A percentile compares a stretch with the other conserved stretches of the same genome.
Conservation (phyloP, 30 jellyfish, hydroid and myxozoan genomes). For the Phacellophora camtschatica region DNA sequence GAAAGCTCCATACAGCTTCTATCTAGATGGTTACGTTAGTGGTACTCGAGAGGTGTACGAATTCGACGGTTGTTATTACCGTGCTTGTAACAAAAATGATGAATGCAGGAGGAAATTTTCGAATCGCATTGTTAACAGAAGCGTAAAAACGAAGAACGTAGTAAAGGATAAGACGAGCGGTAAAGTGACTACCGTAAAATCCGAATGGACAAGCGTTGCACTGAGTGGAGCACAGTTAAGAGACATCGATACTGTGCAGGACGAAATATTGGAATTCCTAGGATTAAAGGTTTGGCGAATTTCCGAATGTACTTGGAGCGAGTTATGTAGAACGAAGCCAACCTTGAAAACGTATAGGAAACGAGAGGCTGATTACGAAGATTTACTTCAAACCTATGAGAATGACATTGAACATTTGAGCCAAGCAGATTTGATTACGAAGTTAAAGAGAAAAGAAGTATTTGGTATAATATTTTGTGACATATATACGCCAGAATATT, state of each 20-base stretch:
- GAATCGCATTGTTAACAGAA: too few relatives aligned
- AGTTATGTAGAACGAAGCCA: too few relatives aligned
- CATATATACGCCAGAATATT: neutral
- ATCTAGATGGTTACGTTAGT: neutral
- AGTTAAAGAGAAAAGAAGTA: neutral
- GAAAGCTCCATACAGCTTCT: neutral
- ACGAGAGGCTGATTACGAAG: neutral
- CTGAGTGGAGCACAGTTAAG: too few relatives aligned
- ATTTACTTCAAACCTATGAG: neutral
- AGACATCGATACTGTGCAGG: neutral
- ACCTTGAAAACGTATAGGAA: too few relatives aligned
- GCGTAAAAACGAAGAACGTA: too few relatives aligned
- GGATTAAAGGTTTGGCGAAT: neutral
- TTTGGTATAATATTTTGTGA: neutral
- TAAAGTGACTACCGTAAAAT: too few relatives aligned
- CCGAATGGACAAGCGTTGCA: too few relatives aligned
- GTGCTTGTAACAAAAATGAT: neutral
- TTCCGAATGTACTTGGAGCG: neutral
- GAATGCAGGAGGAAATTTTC: too few relatives aligned
- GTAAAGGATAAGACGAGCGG: too few relatives aligned
- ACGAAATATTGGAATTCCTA: neutral
- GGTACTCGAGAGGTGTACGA: neutral
- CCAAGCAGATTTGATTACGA: neutral
- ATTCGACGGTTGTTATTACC: constrained; percentile 18
- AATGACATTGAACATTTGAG: neutral